Evolutionary conservation across 2,113 vertebrate species (phyloP).

Genomic region (Melospiza melodia): DNA sequence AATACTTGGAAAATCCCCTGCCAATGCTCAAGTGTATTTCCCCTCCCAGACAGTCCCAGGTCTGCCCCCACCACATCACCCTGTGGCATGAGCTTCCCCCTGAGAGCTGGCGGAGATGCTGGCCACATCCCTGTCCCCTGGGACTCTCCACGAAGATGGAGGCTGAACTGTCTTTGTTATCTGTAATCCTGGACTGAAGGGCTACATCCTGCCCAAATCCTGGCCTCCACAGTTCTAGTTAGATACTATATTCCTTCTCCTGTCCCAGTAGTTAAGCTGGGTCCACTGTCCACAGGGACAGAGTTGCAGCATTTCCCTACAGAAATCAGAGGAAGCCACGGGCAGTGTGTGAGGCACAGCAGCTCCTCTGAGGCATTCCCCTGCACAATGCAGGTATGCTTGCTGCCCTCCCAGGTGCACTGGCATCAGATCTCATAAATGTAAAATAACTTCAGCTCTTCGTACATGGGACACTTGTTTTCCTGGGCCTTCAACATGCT

Average conservation of each 20-base stretch:
- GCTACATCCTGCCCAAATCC: background rate
- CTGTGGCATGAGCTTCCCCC: fast-evolving
- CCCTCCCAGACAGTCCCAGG: background rate
- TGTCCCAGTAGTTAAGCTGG: background rate
- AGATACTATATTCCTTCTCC: background rate
- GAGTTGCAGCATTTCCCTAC: background rate
- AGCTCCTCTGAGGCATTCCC: background rate
- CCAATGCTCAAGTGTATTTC: background rate
- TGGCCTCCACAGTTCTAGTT: background rate
- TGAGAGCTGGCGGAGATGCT: background rate
- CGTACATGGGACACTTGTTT: background rate
- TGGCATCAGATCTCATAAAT: background rate
- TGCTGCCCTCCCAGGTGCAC: background rate
- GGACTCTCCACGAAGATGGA: background rate
- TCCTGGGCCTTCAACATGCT: background rate
- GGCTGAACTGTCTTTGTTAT: background rate
- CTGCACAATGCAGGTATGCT: fast-evolving
- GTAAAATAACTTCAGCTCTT: background rate
- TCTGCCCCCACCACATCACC: background rate
- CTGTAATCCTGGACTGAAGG: background rate
- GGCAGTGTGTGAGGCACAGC: background rate
- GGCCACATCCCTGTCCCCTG: background rate
- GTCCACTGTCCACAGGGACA: fast-evolving
- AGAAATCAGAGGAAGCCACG: background rate
- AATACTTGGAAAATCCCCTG: background rate